Percentiles rank a stretch among this genome's conserved stretches.
phyloP scores from a whole-genome alignment of 2,888 invertebrate species.

The Sphaerophoria rueppellii region DNA sequence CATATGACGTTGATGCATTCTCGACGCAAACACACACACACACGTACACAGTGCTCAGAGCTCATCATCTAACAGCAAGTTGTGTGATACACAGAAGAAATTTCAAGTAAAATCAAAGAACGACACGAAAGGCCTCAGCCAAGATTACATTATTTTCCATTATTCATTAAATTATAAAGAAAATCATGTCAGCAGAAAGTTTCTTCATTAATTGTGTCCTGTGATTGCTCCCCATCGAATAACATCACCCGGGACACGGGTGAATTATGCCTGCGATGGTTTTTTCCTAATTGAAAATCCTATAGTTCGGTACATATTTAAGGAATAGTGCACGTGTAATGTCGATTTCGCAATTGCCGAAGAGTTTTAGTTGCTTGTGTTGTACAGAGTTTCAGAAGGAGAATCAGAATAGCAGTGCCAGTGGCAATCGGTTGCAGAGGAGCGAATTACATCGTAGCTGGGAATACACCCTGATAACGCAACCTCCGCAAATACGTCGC shows the following conservation, averaged over 20 bases:
- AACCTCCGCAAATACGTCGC: conserved; percentile 79
- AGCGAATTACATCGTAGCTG: conserved; percentile 79
- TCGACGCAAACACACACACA: neutral
- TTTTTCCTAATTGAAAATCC: conserved; percentile 47
- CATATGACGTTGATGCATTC: conserved; percentile 73
- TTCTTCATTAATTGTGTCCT: conserved; percentile 62
- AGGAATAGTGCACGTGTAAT: conserved; percentile 64
- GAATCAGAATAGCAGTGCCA: conserved; percentile 33
- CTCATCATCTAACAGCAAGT: neutral
- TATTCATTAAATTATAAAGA: conserved; percentile 61
- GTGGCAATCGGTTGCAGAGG: conserved; percentile 74
- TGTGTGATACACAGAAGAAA: conserved; percentile 55
- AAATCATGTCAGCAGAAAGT: conserved; percentile 60
- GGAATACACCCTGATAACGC: conserved; percentile 80
- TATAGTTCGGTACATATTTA: conserved; percentile 44
- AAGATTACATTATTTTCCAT: conserved; percentile 56
- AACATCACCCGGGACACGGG: conserved; percentile 45
- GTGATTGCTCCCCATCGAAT: conserved; percentile 56
- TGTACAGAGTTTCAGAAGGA: conserved; percentile 82
- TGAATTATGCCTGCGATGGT: conserved; percentile 60
- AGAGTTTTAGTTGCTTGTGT: conserved; percentile 85
- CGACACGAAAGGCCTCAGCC: conserved; percentile 39
- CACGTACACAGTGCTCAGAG: conserved; percentile 49
- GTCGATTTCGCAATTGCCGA: conserved; percentile 79
- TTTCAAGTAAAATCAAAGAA: conserved; percentile 22